These are phyloP conservation scores for Spodoptera littoralis DNA, from an alignment of 2,888 invertebrate species.

Conservation along the genomic window DNA sequence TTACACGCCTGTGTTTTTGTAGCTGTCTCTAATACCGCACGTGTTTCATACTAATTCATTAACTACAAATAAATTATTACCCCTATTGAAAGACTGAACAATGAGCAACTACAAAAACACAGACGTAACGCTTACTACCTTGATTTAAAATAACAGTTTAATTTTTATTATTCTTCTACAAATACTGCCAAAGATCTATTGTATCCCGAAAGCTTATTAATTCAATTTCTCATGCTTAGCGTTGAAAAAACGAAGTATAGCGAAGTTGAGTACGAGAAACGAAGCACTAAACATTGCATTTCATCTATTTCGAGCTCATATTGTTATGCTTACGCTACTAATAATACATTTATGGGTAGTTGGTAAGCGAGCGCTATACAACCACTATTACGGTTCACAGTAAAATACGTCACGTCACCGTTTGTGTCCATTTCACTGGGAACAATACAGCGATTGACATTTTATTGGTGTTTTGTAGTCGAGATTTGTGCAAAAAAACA, in stretches of 20 bases:
- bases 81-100: background rate
- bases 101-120: conserved; percentile 68
- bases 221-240: conserved; percentile 59
- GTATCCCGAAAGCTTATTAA: conserved; percentile 69
- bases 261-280: conserved; percentile 49
- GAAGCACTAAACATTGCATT: conserved; percentile 70
- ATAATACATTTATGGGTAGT: conserved; percentile 70
- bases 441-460: conserved; percentile 81
- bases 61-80: background rate
- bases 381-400: conserved; percentile 45
- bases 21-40: conserved; percentile 48
- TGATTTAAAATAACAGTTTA: conserved; percentile 49
- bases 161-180: conserved; percentile 35
- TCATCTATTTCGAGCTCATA: conserved; percentile 71
- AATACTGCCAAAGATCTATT: conserved; percentile 56
- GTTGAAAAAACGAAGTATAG: conserved; percentile 47
- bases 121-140: conserved; percentile 74
- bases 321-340: conserved; percentile 79
- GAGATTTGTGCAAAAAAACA: conserved; percentile 39
- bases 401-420: conserved; percentile 40
- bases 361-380: conserved; percentile 51
- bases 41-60: conserved; percentile 3
- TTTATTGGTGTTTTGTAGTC: conserved; percentile 63
- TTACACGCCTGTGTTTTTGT: conserved; percentile 77
- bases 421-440: conserved; percentile 52